Evolutionary conservation across 2,888 invertebrate species (phyloP).

Genomic region (Euplexia lucipara): DNA sequence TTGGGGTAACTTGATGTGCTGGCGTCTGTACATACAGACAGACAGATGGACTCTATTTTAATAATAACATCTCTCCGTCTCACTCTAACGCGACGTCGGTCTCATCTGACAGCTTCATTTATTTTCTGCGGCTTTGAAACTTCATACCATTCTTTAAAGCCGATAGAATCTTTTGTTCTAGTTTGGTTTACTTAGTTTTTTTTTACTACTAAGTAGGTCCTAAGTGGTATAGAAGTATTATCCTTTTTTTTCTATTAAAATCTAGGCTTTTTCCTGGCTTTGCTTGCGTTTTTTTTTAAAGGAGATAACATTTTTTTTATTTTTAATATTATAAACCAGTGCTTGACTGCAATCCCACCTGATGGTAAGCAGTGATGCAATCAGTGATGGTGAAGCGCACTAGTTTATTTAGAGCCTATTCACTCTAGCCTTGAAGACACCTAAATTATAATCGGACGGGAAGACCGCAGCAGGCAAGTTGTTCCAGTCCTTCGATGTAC

Average conservation of each 20-base stretch:
- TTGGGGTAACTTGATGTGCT: too few relatives aligned
- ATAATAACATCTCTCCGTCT: neutral
- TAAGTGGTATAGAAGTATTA: conserved; percentile 1
- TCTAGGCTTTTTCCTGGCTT: neutral
- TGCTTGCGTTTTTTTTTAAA: too few relatives aligned
- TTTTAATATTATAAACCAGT: too few relatives aligned
- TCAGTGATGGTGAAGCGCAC: too few relatives aligned
- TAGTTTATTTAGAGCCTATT: too few relatives aligned
- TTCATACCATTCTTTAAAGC: conserved; percentile 22
- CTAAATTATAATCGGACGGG: too few relatives aligned
- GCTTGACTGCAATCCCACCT: too few relatives aligned
- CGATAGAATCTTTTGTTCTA: conserved; percentile 38
- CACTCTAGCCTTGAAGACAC: too few relatives aligned
- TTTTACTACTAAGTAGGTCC: conserved; percentile 16
- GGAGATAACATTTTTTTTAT: too few relatives aligned
- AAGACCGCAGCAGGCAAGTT: too few relatives aligned
- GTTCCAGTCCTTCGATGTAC: too few relatives aligned
- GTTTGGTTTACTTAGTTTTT: conserved; percentile 9
- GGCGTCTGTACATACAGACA: conserved; percentile 6
- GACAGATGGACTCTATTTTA: neutral
- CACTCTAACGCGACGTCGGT: conserved; percentile 19
- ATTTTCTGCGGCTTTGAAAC: conserved; percentile 42
- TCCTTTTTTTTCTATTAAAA: neutral
- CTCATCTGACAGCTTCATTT: conserved; percentile 29
- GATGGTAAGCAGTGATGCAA: too few relatives aligned